Evolutionary conservation across 2,797 vertebrate species (phyloP).

Genomic region (Atherinosoma microstoma): DNA sequence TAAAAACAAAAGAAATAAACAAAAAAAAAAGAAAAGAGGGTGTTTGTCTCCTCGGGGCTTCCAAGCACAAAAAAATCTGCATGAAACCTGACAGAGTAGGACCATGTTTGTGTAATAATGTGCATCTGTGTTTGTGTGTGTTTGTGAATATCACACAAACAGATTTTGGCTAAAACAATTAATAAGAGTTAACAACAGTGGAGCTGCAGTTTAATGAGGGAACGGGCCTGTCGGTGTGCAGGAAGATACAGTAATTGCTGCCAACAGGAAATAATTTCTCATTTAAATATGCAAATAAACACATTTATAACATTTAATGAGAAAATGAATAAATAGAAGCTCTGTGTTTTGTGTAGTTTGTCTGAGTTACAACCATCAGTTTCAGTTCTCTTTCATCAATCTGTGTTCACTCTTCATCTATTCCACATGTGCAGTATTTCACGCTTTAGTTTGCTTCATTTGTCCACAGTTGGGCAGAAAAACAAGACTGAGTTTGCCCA

Average conservation of each 20-base stretch:
- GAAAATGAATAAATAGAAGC: constrained; percentile 5
- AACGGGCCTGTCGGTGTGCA: constrained; percentile 33
- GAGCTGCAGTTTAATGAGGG: constrained; percentile 46
- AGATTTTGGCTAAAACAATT: constrained; percentile 43
- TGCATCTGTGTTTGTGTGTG: not conserved
- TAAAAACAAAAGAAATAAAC: constrained; percentile 71
- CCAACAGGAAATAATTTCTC: constrained; percentile 54
- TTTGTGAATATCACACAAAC: constrained; percentile 12
- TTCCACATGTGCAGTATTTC: not conserved
- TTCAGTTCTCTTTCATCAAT: not conserved
- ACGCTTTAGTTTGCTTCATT: not conserved
- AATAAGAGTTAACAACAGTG: constrained; percentile 42
- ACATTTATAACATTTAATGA: constrained; percentile 44
- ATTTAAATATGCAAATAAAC: constrained; percentile 61
- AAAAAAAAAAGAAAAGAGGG: not conserved
- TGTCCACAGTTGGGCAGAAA: not conserved
- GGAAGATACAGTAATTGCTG: constrained; percentile 47
- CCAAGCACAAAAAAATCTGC: constrained; percentile 28
- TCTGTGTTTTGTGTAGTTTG: constrained; percentile 1
- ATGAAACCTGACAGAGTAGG: constrained; percentile 36
- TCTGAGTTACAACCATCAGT: not conserved
- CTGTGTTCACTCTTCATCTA: not conserved
- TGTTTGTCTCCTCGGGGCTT: constrained; percentile 47
- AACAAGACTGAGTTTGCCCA: not conserved
- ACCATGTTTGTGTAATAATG: constrained; percentile 33